phyloP scores from a whole-genome alignment of 2,888 invertebrate species.

The Yponomeuta evonymella region DNA sequence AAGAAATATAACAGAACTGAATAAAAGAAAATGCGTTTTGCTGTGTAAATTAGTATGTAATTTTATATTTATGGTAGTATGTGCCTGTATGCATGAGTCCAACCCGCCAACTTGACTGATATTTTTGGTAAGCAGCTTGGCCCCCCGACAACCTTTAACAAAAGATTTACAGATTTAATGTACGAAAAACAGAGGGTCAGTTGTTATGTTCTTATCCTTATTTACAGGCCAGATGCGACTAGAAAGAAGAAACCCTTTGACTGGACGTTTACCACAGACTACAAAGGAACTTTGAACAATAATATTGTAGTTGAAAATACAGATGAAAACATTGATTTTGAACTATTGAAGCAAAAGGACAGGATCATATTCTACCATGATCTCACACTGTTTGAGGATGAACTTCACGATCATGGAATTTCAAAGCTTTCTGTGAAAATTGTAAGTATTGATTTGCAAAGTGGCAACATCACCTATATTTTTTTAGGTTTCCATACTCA shows the following conservation, averaged over 20 bases:
- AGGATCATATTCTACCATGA: conserved; percentile 96
- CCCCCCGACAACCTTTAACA: no score
- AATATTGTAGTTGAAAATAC: conserved; percentile 78
- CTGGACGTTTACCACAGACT: conserved; percentile 97
- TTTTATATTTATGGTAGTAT: no score
- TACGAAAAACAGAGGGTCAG: no score
- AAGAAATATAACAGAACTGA: no score
- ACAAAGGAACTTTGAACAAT: conserved; percentile 86
- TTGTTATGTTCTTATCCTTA: background rate
- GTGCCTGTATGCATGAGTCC: no score
- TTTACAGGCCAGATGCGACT: conserved; percentile 80
- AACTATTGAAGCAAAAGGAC: conserved; percentile 91
- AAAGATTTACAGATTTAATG: no score
- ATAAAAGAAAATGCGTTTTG: no score
- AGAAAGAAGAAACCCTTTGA: conserved; percentile 93
- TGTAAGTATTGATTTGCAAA: conserved; percentile 74
- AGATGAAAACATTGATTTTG: conserved; percentile 88
- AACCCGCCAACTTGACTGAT: no score
- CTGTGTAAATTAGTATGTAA: no score
- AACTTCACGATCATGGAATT: conserved; percentile 97
- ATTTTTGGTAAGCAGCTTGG: no score
- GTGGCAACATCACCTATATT: background rate
- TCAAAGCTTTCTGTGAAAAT: conserved; percentile 94
- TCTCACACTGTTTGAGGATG: conserved; percentile 96
- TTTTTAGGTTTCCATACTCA: background rate